A percentile compares a stretch with the other conserved stretches of the same genome.
These are phyloP conservation scores for Lathronympha strigana DNA, from an alignment of 2,888 invertebrate species.

Conservation along the genomic window DNA sequence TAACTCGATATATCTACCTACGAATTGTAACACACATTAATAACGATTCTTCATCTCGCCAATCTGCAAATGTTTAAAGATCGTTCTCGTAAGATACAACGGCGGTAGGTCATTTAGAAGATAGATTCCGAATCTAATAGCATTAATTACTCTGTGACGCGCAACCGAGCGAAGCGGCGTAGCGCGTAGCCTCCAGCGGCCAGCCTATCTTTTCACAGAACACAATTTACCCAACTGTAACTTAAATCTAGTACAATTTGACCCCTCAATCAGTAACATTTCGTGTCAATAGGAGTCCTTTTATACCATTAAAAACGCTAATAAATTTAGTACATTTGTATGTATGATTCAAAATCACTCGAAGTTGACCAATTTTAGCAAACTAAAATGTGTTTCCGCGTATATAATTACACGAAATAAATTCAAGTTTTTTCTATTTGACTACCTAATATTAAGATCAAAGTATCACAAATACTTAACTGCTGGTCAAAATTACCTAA, in stretches of 20 bases:
- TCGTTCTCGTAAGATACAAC: slow-evolving; percentile 9
- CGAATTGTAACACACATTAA: not conserved
- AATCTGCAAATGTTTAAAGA: slow-evolving; percentile 26
- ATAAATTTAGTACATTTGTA: too few relatives aligned
- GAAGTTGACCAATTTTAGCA: too few relatives aligned
- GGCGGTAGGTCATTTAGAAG: slow-evolving; percentile 64
- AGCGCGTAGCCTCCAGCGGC: slow-evolving; percentile 36
- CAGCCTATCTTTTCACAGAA: slow-evolving; percentile 8
- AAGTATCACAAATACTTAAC: too few relatives aligned
- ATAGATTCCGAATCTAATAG: slow-evolving; percentile 76
- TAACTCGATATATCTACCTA: too few relatives aligned
- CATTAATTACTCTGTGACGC: slow-evolving; percentile 74
- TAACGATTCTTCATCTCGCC: not conserved
- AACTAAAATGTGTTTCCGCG: too few relatives aligned
- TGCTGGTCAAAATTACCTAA: too few relatives aligned
- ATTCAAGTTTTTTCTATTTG: too few relatives aligned
- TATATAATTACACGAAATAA: too few relatives aligned
- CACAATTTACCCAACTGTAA: not conserved
- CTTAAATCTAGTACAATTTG: not conserved
- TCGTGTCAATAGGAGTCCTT: too few relatives aligned
- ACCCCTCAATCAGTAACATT: not conserved
- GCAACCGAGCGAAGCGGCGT: slow-evolving; percentile 60
- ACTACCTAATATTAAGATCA: too few relatives aligned
- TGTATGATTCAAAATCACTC: too few relatives aligned
- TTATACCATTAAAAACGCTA: too few relatives aligned